Evolutionary conservation across 2,888 invertebrate genomes (phyloP).

Genomic region (Tethea ocularis): DNA sequence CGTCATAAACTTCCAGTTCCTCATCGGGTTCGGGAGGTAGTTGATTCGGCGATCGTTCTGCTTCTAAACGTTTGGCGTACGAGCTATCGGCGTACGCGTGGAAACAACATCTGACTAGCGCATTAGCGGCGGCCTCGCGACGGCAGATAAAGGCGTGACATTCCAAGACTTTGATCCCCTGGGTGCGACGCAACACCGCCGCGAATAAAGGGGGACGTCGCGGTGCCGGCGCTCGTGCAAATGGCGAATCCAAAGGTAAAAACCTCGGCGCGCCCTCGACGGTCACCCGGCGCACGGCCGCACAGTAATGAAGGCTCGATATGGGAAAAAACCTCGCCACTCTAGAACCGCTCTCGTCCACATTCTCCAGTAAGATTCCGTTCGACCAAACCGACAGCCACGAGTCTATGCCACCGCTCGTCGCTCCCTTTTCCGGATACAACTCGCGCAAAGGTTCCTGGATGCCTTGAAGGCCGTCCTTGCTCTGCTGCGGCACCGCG

Average conservation of each 20-base stretch:
- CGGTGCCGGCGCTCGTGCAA: slow-evolving; percentile 95
- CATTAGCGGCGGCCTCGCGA: slow-evolving; percentile 98
- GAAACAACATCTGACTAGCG: slow-evolving; percentile 98
- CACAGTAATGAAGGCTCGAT: slow-evolving; percentile 97
- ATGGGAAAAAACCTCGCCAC: slow-evolving; percentile 98
- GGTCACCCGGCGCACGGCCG: slow-evolving; percentile 95
- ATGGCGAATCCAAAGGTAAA: slow-evolving; percentile 97
- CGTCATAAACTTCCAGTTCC: slow-evolving; percentile 93
- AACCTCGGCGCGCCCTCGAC: slow-evolving; percentile 92
- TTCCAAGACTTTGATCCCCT: slow-evolving; percentile 98
- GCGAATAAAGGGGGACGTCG: slow-evolving; percentile 98
- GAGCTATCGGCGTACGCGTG: slow-evolving; percentile 98
- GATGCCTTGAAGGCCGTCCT: slow-evolving; percentile 98
- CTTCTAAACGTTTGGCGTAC: slow-evolving; percentile 92
- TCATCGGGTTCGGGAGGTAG: slow-evolving; percentile 83
- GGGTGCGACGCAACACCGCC: slow-evolving; percentile 96
- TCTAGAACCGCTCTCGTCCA: slow-evolving; percentile 97
- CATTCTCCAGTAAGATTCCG: slow-evolving; percentile 97
- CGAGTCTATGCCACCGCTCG: slow-evolving; percentile 95
- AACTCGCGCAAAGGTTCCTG: slow-evolving; percentile 98
- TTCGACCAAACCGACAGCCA: slow-evolving; percentile 99
- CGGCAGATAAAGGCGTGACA: slow-evolving; percentile 99
- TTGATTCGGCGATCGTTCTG: slow-evolving; percentile 79
- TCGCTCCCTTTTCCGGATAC: slow-evolving; percentile 97
- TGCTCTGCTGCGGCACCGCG: slow-evolving; percentile 98